Evolutionary conservation across 92 coral and sea anemone genomes (phyloP), one percentile per base, ranked within the genome.

Genomic region (Zoanthus solanderi): DNA sequence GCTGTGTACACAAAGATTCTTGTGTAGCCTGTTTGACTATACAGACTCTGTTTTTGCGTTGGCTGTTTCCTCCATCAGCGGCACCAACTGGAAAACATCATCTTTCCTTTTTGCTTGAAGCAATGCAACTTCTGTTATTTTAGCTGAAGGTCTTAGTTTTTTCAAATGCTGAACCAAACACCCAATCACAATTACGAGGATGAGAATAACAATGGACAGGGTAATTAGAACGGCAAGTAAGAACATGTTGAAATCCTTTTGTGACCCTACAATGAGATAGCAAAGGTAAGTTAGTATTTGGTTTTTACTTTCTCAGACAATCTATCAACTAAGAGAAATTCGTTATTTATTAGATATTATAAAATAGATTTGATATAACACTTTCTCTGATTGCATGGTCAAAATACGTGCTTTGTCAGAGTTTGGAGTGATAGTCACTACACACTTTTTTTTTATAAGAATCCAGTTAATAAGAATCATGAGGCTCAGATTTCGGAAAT

Each of bases 161-260:
- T 54, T 77, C 28, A 77, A 23, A 4, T 66, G 82, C 30, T 14
- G 37, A 54, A 58, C 68, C 48, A 77, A n/a, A 15, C 18, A 77
- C 23, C 30, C 82, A 77, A 77, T 54, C 66, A 77, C 46, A 31
- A 77, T 77, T 30, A 77, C 15, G 9, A 77, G 67, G 37, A 77
- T 6, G 53, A 77, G n/a, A 77, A 77, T 56, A 15, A 77, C 54
- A 30, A 54, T 0, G 7, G 54, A 10, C 30, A 77, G 11, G 1
- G 82, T 63, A 13, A 77, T 54, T 11, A 77, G 46, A 4, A 77
- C 42, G 68, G 47, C 65, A 13, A 77, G 48, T 6, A 77, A 5
- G 28, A 77, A 28, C 14, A 44, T 77, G 82, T 77, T 15, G 82
- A 54, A 28, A 0, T 29, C 30, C 42, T 52, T 76, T 16, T 76